Conservation (phyloP, 1,140 invertebrate species). For the Lerema accius region DNA sequence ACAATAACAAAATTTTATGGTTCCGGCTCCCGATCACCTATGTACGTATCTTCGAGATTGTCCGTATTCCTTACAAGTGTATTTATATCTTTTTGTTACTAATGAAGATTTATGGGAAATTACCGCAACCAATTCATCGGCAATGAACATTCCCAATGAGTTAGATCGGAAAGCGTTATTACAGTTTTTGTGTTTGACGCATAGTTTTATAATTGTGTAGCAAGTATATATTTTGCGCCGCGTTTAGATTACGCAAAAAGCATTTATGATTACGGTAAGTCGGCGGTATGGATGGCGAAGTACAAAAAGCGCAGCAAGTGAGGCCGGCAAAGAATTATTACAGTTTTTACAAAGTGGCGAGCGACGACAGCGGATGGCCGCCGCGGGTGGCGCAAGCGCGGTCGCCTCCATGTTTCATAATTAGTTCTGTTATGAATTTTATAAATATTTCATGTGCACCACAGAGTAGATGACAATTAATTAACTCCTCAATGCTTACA, state of each 20-base stretch:
- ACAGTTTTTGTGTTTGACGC: slow-evolving; percentile 15
- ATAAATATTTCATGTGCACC: slow-evolving; percentile 78
- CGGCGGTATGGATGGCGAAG: slow-evolving; percentile 44
- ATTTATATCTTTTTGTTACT: slow-evolving; percentile 31
- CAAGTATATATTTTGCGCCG: slow-evolving; percentile 43
- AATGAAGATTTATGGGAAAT: slow-evolving; percentile 44
- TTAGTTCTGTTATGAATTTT: slow-evolving; percentile 79
- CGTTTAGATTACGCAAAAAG: slow-evolving; percentile 57
- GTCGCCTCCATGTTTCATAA: slow-evolving; percentile 68
- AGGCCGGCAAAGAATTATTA: slow-evolving; percentile 52
- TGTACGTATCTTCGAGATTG: slow-evolving; percentile 32
- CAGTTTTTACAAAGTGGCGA: slow-evolving; percentile 55
- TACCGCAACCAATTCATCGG: slow-evolving; percentile 36
- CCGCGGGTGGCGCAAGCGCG: slow-evolving; percentile 70
- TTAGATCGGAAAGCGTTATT: slow-evolving; percentile 24
- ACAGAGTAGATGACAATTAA: slow-evolving; percentile 75
- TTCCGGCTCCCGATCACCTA: slow-evolving; percentile 43
- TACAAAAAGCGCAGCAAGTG: slow-evolving; percentile 54
- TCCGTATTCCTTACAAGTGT: slow-evolving; percentile 43
- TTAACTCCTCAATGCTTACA: slow-evolving; percentile 72
- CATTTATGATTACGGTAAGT: slow-evolving; percentile 56
- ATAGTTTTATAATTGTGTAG: slow-evolving; percentile 44
- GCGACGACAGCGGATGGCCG: slow-evolving; percentile 42
- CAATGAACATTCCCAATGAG: slow-evolving; percentile 18
- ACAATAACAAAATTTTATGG: slow-evolving; percentile 64